Conservation (phyloP, 2,888 invertebrate genomes). For the Drosophila peninsularis region DNA sequence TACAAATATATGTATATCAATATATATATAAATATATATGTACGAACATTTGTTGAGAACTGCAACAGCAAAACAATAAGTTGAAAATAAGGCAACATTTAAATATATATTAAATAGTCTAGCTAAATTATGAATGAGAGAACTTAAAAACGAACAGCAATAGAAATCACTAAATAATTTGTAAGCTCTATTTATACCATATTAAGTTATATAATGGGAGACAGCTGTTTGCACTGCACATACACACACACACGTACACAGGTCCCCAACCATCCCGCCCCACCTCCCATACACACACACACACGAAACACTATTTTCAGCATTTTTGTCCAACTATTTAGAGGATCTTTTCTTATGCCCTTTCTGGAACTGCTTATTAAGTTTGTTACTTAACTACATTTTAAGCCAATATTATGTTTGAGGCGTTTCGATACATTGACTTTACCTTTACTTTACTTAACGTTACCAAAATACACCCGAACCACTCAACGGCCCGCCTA, state of each 20-base stretch:
- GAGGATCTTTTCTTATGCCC: conserved; percentile 27
- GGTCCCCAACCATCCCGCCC: too few relatives aligned
- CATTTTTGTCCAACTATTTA: conserved; percentile 23
- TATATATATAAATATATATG: background rate
- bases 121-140: conserved; percentile 51
- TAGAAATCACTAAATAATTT: conserved; percentile 66
- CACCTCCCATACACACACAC: background rate
- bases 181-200: conserved; percentile 66
- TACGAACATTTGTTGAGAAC: conserved; percentile 24
- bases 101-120: conserved; percentile 62
- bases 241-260: conserved; percentile 13
- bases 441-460: conserved; percentile 17
- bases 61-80: conserved; percentile 73
- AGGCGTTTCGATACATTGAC: conserved; percentile 43
- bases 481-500: conserved; percentile 48
- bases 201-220: conserved; percentile 49
- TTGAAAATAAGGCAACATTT: conserved; percentile 68
- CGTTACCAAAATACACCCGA: conserved; percentile 33
- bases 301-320: conserved; percentile 29
- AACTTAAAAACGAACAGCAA: conserved; percentile 45
- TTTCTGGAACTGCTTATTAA: conserved; percentile 32
- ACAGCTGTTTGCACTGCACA: conserved; percentile 44
- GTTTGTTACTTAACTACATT: conserved; percentile 63
- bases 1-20: background rate
- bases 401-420: conserved; percentile 50